A percentile compares a stretch with the other conserved stretches of the same genome.
Conservation (phyloP, 2,888 invertebrate species). For the Mechanitis mazaeus region DNA sequence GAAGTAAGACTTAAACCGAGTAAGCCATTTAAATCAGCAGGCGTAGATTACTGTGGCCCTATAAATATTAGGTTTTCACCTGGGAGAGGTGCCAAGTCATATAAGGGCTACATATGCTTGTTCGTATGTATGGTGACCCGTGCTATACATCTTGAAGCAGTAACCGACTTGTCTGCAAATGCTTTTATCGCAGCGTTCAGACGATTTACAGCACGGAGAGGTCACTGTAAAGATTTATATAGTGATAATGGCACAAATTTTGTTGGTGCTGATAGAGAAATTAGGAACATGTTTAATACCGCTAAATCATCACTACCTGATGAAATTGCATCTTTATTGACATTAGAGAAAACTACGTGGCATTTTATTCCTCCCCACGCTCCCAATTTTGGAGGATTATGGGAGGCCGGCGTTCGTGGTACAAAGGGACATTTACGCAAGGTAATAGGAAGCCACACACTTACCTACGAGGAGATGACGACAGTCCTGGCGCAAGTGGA, state of each 20-base stretch:
- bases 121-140: slow-evolving; percentile 25
- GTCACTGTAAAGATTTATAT: slow-evolving; percentile 26
- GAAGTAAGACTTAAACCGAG: slow-evolving; percentile 12
- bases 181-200: slow-evolving; percentile 29
- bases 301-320: too few relatives aligned
- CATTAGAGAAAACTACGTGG: slow-evolving; percentile 10
- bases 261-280: slow-evolving; percentile 24
- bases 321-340: too few relatives aligned
- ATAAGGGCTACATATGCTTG: slow-evolving; percentile 13
- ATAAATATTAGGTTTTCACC: slow-evolving; percentile 16
- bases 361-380: slow-evolving; percentile 22
- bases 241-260: slow-evolving; percentile 33
- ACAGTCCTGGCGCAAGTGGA: slow-evolving; percentile 24
- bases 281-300: slow-evolving; percentile 11
- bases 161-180: slow-evolving; percentile 20
- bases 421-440: slow-evolving; percentile 14
- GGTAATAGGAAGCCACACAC: slow-evolving; percentile 18
- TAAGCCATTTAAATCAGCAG: slow-evolving; percentile 15
- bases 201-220: slow-evolving; percentile 29
- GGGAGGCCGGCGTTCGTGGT: slow-evolving; percentile 23
- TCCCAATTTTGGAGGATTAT: slow-evolving; percentile 24
- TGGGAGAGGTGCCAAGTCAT: slow-evolving; percentile 16
- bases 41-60: slow-evolving; percentile 25
- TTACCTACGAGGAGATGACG: slow-evolving; percentile 23
- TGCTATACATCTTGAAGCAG: slow-evolving; percentile 24